phyloP scores from a whole-genome alignment of 2,113 vertebrate genomes.

The Xerus inauris region DNA sequence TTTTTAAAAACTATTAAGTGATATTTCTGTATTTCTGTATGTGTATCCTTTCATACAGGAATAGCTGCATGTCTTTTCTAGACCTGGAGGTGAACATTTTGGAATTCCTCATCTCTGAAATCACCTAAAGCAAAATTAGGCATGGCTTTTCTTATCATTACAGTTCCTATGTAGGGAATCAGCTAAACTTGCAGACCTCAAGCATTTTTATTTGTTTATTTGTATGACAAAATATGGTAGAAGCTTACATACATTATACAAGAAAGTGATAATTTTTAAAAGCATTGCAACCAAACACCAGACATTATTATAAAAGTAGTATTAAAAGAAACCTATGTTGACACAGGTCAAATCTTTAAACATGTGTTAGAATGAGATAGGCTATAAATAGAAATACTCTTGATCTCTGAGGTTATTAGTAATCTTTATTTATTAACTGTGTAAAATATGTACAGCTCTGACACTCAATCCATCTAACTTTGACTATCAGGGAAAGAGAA shows the following conservation, averaged over 20 bases:
- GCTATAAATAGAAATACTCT: conserved; percentile 49
- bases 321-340: conserved; percentile 6
- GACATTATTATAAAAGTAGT: not conserved
- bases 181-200: not conserved
- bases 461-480: conserved; percentile 31
- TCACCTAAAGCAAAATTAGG: conserved; percentile 3
- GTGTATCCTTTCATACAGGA: not conserved
- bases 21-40: not conserved
- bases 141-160: conserved; percentile 25
- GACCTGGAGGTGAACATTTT: not conserved
- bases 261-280: conserved; percentile 32
- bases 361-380: not conserved
- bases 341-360: conserved; percentile 18
- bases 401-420: conserved; percentile 27
- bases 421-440: conserved; percentile 26
- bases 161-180: not conserved
- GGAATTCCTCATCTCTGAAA: conserved; percentile 37
- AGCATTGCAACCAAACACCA: conserved; percentile 5
- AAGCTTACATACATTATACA: not conserved
- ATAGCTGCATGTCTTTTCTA: not conserved
- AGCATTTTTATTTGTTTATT: not conserved
- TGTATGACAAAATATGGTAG: not conserved
- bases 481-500: conserved; percentile 41
- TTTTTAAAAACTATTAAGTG: not conserved
- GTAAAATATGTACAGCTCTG: not conserved